Conservation (phyloP, 2,797 vertebrate genomes). For the Menidia menidia region DNA sequence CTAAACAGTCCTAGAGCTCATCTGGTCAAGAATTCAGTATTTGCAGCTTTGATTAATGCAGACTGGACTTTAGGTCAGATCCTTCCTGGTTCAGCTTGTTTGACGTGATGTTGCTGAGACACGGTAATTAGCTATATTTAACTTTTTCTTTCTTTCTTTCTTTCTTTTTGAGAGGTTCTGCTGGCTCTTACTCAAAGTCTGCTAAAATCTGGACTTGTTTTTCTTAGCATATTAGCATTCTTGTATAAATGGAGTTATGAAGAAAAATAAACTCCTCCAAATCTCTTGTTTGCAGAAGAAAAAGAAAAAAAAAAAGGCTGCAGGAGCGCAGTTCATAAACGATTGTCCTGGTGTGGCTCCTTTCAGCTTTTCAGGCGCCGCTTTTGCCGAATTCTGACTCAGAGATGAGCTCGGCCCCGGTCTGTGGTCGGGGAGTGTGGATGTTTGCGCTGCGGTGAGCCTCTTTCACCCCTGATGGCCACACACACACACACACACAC, state of each 20-base stretch:
- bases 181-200: slow-evolving; percentile 23
- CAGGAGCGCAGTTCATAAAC: slow-evolving; percentile 34
- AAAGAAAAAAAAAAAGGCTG: not conserved
- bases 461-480: slow-evolving; percentile 59
- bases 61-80: slow-evolving; percentile 24
- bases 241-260: slow-evolving; percentile 53
- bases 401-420: slow-evolving; percentile 66
- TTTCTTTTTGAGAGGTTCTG: slow-evolving; percentile 18
- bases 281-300: slow-evolving; percentile 41
- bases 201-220: slow-evolving; percentile 32
- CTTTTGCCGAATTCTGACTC: slow-evolving; percentile 58
- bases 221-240: slow-evolving; percentile 37
- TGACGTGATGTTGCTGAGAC: slow-evolving; percentile 4
- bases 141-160: slow-evolving; percentile 36
- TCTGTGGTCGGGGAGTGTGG: slow-evolving; percentile 65
- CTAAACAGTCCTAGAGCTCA: slow-evolving; percentile 29
- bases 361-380: slow-evolving; percentile 57
- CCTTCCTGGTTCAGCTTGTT: slow-evolving; percentile 22
- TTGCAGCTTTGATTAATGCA: slow-evolving; percentile 24
- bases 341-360: slow-evolving; percentile 22
- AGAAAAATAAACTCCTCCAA: slow-evolving; percentile 57
- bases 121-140: slow-evolving; percentile 69
- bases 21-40: slow-evolving; percentile 18
- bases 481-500: slow-evolving; percentile 45
- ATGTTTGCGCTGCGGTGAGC: slow-evolving; percentile 67